Conservation (phyloP, 2,113 vertebrate genomes). For the Anhinga rufa region DNA sequence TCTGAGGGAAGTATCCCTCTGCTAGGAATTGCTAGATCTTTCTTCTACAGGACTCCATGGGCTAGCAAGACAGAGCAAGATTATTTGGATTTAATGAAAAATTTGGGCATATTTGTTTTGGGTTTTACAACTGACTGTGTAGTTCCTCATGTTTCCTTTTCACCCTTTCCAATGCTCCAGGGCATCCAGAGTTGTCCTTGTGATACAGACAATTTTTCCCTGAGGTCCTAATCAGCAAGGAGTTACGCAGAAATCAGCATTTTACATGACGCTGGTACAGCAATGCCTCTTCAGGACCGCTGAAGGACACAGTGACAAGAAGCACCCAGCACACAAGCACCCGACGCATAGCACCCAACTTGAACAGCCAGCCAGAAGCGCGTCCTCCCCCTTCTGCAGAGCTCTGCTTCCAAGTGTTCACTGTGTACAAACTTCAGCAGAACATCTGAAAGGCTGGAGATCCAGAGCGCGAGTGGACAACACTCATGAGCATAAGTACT, state of each 20-base stretch:
- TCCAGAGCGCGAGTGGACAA: background rate
- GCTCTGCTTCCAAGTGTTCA: fast-evolving
- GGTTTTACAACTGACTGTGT: background rate
- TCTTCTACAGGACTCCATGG: background rate
- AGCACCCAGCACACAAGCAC: background rate
- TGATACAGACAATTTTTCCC: background rate
- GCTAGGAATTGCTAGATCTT: background rate
- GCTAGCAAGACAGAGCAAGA: background rate
- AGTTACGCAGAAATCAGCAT: background rate
- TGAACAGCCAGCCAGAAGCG: background rate
- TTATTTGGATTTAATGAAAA: background rate
- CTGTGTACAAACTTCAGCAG: background rate
- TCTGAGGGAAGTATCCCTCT: background rate
- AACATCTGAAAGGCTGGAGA: background rate
- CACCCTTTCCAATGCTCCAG: background rate
- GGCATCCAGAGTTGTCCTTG: background rate
- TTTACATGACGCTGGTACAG: background rate
- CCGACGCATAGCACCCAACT: background rate
- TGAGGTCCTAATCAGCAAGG: background rate
- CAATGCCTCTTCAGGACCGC: background rate
- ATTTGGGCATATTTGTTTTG: background rate
- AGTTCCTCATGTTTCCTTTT: background rate
- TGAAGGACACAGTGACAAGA: background rate
- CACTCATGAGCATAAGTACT: background rate
- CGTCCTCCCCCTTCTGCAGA: background rate